phyloP scores from a whole-genome alignment of 2,113 vertebrate species.

The Macroglossus sobrinus region DNA sequence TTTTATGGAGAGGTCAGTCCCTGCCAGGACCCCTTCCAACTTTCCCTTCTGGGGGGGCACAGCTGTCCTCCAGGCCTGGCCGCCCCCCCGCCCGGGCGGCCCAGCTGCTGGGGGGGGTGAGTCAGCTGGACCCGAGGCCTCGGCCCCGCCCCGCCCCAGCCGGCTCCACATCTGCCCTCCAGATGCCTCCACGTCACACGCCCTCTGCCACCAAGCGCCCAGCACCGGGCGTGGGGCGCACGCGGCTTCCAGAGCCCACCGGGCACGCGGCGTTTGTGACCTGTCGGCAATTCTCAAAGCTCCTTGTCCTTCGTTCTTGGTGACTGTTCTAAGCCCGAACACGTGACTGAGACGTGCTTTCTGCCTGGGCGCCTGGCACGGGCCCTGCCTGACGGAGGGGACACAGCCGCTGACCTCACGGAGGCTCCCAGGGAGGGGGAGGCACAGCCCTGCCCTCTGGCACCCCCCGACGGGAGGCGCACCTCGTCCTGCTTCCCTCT shows the following conservation, averaged over 20 bases:
- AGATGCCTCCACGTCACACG: slow-evolving; percentile 10
- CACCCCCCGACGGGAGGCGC: background rate
- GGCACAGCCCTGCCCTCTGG: background rate
- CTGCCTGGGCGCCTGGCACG: background rate
- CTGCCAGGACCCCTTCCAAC: background rate
- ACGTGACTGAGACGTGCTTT: too few species aligned
- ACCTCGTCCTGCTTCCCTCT: too few species aligned
- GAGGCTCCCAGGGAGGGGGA: background rate
- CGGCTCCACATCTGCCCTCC: slow-evolving; percentile 7
- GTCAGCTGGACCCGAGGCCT: background rate
- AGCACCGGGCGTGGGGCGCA: background rate
- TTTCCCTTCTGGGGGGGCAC: background rate
- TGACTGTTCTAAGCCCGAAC: background rate
- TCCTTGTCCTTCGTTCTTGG: fast-evolving
- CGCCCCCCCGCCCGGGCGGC: background rate
- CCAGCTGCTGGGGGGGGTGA: background rate
- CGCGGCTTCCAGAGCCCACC: background rate
- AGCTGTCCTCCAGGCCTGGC: background rate
- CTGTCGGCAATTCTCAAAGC: background rate
- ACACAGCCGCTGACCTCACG: background rate
- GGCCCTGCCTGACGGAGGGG: background rate
- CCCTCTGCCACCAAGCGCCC: background rate
- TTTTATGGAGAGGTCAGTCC: background rate
- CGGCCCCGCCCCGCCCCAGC: background rate
- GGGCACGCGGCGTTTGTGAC: background rate